Evolutionary conservation across 2,113 vertebrate species (phyloP).

Genomic region (Melanerpes formicivorus): DNA sequence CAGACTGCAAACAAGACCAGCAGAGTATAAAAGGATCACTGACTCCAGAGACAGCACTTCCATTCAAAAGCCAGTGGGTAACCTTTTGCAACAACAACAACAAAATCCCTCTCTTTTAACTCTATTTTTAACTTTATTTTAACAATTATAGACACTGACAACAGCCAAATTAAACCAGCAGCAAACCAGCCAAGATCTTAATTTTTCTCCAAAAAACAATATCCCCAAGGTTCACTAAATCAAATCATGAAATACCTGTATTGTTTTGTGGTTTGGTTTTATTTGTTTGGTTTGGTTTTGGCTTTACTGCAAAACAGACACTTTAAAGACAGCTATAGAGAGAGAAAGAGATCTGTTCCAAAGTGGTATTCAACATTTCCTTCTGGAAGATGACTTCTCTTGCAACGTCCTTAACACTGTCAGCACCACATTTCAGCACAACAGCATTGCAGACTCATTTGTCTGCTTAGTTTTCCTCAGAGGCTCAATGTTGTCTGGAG

Average conservation of each 20-base stretch:
- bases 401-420: not conserved
- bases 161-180: constrained; percentile 8
- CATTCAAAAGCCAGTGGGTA: not conserved
- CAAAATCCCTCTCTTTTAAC: not conserved
- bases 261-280: not conserved
- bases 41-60: constrained; percentile 6
- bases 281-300: not conserved
- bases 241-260: not conserved
- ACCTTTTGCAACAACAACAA: constrained; percentile 25
- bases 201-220: not conserved
- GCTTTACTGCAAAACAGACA: not conserved
- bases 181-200: not conserved
- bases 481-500: not conserved
- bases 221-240: not conserved
- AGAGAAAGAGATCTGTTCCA: constrained; percentile 5
- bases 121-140: not conserved
- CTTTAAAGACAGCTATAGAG: constrained; percentile 39
- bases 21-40: not conserved
- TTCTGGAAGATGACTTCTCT: constrained; percentile 1
- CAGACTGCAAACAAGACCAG: constrained; percentile 40
- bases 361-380: not conserved
- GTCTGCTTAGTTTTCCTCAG: not conserved
- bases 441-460: not conserved
- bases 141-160: not conserved
- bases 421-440: not conserved